These are phyloP conservation scores for Andinoacara biseriatus DNA, from an alignment of 2,113 vertebrate genomes.

Conservation along the genomic window DNA sequence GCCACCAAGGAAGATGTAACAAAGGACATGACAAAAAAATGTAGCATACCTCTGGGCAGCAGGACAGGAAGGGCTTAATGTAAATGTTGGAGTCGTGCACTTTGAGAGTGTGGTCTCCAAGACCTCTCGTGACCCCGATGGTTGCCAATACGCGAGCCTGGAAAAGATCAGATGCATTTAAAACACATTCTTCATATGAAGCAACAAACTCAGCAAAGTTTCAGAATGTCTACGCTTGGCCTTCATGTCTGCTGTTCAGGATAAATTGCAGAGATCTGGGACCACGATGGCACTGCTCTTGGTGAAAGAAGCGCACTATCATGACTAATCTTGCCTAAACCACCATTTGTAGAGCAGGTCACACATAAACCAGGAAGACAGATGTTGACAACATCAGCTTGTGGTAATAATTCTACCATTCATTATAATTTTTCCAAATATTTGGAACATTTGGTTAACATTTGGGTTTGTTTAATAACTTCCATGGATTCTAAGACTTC, in stretches of 20 bases:
- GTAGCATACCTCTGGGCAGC: slow-evolving; percentile 91
- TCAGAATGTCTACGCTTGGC: not conserved
- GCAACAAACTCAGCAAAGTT: not conserved
- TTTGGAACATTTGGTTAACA: slow-evolving; percentile 5
- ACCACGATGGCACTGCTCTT: not conserved
- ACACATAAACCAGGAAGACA: not conserved
- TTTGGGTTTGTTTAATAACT: not conserved
- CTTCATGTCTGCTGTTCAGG: not conserved
- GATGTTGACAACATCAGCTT: not conserved
- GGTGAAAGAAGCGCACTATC: not conserved
- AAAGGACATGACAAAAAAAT: not conserved
- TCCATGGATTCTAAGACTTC: not conserved
- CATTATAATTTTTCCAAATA: not conserved
- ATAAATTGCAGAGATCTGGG: not conserved
- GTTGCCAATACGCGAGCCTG: slow-evolving; percentile 97
- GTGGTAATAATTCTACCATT: slow-evolving; percentile 1
- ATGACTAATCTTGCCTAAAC: not conserved
- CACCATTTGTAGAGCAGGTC: not conserved
- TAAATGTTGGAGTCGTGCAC: slow-evolving; percentile 98
- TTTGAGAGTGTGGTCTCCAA: slow-evolving; percentile 96
- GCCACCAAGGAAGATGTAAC: not conserved
- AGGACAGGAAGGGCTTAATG: slow-evolving; percentile 97
- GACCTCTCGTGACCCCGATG: slow-evolving; percentile 94
- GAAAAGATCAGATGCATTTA: slow-evolving; percentile 22
- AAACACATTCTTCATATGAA: not conserved